Conservation (phyloP, 30 jellyfish, hydroid and myxozoan genomes). For the Hydractinia symbiolongicarpus region DNA sequence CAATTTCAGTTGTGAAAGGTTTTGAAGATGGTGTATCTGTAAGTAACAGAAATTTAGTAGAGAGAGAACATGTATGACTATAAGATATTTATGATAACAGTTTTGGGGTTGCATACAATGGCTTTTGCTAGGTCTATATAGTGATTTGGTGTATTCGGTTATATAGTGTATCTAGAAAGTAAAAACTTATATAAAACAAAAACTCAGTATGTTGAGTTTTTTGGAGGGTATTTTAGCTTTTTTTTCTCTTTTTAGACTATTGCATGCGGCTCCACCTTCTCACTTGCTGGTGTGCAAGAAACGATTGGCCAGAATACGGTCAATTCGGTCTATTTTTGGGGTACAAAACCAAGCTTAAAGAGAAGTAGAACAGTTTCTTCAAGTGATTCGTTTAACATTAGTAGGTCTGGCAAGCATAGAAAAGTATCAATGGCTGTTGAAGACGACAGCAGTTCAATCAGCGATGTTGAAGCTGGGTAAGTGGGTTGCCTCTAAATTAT, state of each 20-base stretch:
- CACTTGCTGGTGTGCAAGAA: slow-evolving; percentile 63
- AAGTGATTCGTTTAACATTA: not conserved
- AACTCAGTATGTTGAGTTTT: too few relatives aligned
- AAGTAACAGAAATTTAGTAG: slow-evolving; percentile 14
- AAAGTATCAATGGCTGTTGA: not conserved
- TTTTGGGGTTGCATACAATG: too few relatives aligned
- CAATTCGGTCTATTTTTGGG: slow-evolving; percentile 83
- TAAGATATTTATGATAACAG: too few relatives aligned
- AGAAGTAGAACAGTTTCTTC: slow-evolving; percentile 14
- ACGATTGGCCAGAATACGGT: not conserved
- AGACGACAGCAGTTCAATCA: not conserved
- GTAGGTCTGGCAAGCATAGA: not conserved
- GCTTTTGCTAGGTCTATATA: too few relatives aligned
- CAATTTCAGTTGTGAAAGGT: slow-evolving; percentile 53
- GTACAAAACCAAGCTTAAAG: slow-evolving; percentile 56
- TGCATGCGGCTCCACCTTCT: slow-evolving; percentile 60
- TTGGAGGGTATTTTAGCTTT: too few relatives aligned
- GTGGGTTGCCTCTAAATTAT: too few relatives aligned
- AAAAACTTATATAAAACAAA: too few relatives aligned
- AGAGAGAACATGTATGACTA: too few relatives aligned
- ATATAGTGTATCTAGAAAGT: too few relatives aligned
- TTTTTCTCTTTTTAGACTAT: slow-evolving; percentile 30
- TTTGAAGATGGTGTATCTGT: slow-evolving; percentile 69
- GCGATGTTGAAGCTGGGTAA: not conserved
- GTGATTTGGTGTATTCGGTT: too few relatives aligned